Evolutionary conservation across 1,140 invertebrate genomes (phyloP).

Genomic region (Microplitis mediator): DNA sequence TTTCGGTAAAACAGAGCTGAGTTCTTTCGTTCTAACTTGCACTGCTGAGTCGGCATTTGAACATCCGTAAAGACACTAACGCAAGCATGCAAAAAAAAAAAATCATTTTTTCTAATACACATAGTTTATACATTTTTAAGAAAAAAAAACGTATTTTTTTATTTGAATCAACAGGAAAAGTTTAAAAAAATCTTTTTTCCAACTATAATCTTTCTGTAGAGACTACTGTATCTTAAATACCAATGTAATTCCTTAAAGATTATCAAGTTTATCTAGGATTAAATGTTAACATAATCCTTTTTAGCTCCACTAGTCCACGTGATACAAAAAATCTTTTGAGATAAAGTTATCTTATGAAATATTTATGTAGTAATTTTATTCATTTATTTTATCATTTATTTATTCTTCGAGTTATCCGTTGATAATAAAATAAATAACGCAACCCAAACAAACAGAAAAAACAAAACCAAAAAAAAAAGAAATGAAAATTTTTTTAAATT

Average conservation of each 20-base stretch:
- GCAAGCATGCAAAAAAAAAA: neutral
- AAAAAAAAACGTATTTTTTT: too few relatives aligned
- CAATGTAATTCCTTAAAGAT: neutral
- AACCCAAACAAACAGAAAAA: too few relatives aligned
- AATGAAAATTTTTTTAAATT: too few relatives aligned
- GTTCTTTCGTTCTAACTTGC: conserved; percentile 3
- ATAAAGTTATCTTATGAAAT: neutral
- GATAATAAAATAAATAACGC: too few relatives aligned
- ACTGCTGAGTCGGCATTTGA: conserved; percentile 23
- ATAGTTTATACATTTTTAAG: too few relatives aligned
- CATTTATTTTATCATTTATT: too few relatives aligned
- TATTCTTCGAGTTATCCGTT: too few relatives aligned
- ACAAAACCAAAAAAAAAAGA: too few relatives aligned
- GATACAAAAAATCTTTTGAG: neutral
- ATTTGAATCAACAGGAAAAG: neutral
- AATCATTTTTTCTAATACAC: too few relatives aligned
- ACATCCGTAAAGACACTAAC: neutral
- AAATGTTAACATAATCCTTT: neutral
- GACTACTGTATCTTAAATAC: too few relatives aligned
- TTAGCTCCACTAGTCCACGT: neutral
- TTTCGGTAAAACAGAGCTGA: conserved; percentile 14
- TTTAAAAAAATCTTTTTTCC: neutral
- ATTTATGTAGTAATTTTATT: too few relatives aligned
- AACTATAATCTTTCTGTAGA: too few relatives aligned
- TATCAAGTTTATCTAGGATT: neutral